Conservation (phyloP, 2,113 vertebrate species). For the Bagarius yarrelli region DNA sequence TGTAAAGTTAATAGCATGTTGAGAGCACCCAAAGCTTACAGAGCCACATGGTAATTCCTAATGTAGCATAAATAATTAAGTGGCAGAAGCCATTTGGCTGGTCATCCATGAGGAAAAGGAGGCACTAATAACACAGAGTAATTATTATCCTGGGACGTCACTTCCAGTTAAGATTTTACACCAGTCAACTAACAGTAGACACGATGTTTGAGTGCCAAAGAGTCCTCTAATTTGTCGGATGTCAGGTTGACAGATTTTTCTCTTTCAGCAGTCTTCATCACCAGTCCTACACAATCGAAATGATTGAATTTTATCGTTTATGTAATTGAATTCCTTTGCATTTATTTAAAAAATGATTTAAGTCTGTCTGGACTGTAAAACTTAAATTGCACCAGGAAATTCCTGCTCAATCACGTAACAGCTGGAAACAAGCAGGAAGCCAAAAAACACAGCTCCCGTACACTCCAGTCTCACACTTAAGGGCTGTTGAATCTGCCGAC, state of each 20-base stretch:
- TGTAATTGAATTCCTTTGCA: slow-evolving; percentile 1
- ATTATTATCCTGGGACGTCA: slow-evolving; percentile 25
- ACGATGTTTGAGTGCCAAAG: background rate
- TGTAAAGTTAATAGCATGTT: slow-evolving; percentile 27
- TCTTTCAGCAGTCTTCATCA: background rate
- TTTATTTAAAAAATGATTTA: background rate
- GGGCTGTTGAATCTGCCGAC: background rate
- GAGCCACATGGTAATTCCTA: slow-evolving; percentile 14
- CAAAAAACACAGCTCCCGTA: slow-evolving; percentile 32
- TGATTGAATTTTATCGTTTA: background rate
- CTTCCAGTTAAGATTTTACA: background rate
- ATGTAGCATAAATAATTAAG: slow-evolving; percentile 42
- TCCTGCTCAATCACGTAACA: slow-evolving; percentile 49
- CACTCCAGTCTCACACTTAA: slow-evolving; percentile 35
- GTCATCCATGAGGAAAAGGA: background rate
- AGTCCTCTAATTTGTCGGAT: background rate
- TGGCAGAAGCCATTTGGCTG: slow-evolving; percentile 20
- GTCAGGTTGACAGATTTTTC: slow-evolving; percentile 4
- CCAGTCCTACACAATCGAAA: background rate
- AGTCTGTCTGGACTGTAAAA: slow-evolving; percentile 9
- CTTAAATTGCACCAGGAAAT: slow-evolving; percentile 50
- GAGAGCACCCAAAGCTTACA: slow-evolving; percentile 1
- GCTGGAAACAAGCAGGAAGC: slow-evolving; percentile 52
- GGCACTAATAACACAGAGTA: slow-evolving; percentile 15
- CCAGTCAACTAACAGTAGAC: background rate